Percentiles rank a stretch among this genome's conserved stretches.
These are phyloP conservation scores for Drosophila varians DNA, from an alignment of 1,140 invertebrate species.

Conservation along the genomic window DNA sequence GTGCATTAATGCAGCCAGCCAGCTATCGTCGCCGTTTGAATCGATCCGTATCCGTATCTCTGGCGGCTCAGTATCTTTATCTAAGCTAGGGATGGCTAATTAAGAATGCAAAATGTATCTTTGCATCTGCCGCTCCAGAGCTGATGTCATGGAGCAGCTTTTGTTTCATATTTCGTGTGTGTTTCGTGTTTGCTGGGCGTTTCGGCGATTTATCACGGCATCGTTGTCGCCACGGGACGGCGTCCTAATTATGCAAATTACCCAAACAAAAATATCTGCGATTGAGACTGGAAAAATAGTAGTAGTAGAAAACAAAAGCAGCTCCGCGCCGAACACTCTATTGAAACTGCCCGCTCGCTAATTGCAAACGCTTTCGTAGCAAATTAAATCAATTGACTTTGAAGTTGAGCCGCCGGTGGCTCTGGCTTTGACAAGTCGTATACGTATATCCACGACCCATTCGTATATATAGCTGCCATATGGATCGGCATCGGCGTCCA, in stretches of 20 bases:
- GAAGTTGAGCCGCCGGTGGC: constrained; percentile 47
- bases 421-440: background rate
- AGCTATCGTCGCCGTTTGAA: constrained; percentile 5
- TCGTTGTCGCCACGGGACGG: constrained; percentile 57
- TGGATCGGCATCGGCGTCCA: background rate
- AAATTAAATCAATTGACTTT: constrained; percentile 76
- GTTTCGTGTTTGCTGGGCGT: constrained; percentile 41
- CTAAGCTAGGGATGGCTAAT: constrained; percentile 39
- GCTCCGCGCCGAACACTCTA: constrained; percentile 6
- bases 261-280: constrained; percentile 18
- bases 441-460: background rate
- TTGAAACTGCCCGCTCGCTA: constrained; percentile 35
- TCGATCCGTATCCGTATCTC: constrained; percentile 5
- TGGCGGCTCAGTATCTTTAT: constrained; percentile 12
- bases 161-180: constrained; percentile 17
- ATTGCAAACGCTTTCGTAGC: constrained; percentile 65
- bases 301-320: background rate
- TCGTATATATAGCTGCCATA: background rate
- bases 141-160: constrained; percentile 38
- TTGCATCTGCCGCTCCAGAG: constrained; percentile 14
- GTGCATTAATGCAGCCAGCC: constrained; percentile 12
- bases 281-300: constrained; percentile 16
- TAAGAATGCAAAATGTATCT: constrained; percentile 41
- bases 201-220: constrained; percentile 61
- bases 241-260: constrained; percentile 80